phyloP scores from a whole-genome alignment of 2,888 invertebrate species.

The Monochamus alternatus region DNA sequence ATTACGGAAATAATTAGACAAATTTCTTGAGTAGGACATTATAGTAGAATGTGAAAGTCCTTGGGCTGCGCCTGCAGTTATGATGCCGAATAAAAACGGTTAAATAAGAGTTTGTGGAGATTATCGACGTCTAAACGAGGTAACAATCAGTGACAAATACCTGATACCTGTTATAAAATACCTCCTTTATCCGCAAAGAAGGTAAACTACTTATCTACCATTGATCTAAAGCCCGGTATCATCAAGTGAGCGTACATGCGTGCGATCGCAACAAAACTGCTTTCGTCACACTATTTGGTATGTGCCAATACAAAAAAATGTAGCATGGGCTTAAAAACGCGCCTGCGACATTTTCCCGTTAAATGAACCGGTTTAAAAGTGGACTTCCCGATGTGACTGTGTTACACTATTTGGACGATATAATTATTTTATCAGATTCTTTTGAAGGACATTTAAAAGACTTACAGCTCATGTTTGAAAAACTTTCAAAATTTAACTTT shows the following conservation, averaged over 20 bases:
- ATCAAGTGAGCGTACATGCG: no score
- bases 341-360: conserved; percentile 45
- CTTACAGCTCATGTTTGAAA: no score
- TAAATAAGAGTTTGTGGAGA: conserved; percentile 24
- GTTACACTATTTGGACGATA: conserved; percentile 40
- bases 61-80: conserved; percentile 31
- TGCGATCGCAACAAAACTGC: no score
- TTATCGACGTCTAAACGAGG: conserved; percentile 26
- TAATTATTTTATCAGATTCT: neutral
- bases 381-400: conserved; percentile 40
- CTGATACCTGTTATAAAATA: conserved; percentile 32
- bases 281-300: neutral
- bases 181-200: conserved; percentile 15
- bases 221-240: no score
- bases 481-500: no score
- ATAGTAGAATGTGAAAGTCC: conserved; percentile 41
- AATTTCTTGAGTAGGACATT: conserved; percentile 10
- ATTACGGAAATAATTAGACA: conserved; percentile 34
- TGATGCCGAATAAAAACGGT: conserved; percentile 3
- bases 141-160: conserved; percentile 27
- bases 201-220: no score
- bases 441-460: no score
- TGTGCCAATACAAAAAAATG: conserved; percentile 35
- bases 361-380: conserved; percentile 43
- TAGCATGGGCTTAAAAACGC: conserved; percentile 45